Percentiles rank a stretch among this genome's conserved stretches.
Evolutionary conservation across 2,113 vertebrate genomes (phyloP).

Genomic region (Aramus guarauna): DNA sequence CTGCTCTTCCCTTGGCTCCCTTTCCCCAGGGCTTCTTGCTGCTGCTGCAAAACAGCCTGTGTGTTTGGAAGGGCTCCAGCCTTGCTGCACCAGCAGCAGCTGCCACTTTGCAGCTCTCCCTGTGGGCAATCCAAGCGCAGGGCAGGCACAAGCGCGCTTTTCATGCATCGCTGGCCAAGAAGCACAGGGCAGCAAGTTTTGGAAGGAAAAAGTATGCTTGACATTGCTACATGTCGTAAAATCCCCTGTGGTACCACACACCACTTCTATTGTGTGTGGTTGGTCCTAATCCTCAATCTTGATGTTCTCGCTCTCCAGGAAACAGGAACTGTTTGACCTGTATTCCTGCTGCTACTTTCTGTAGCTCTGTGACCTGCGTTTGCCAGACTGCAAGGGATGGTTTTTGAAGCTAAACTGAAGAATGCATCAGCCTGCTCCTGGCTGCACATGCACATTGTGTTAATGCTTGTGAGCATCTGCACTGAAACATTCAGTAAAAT

Average conservation of each 20-base stretch:
- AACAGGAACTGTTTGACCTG: background rate
- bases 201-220: too few species aligned
- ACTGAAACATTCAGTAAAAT: background rate
- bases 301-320: accelerated
- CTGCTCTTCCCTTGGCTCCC: background rate
- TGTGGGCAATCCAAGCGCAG: accelerated
- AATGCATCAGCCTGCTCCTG: background rate
- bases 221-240: accelerated
- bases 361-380: background rate
- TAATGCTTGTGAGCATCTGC: background rate
- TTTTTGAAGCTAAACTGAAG: background rate
- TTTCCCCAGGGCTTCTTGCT: background rate
- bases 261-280: background rate
- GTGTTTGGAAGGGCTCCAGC: background rate
- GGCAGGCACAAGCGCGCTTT: accelerated
- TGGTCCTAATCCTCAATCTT: background rate
- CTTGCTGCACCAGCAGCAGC: too few species aligned
- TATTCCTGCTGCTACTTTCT: background rate
- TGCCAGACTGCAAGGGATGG: background rate
- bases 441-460: background rate
- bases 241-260: background rate
- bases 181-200: background rate
- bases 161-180: background rate
- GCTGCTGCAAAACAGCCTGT: background rate
- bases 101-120: background rate